These are phyloP conservation scores for Protobothrops mucrosquamatus DNA, from an alignment of 2,113 vertebrate genomes.

Conservation along the genomic window DNA sequence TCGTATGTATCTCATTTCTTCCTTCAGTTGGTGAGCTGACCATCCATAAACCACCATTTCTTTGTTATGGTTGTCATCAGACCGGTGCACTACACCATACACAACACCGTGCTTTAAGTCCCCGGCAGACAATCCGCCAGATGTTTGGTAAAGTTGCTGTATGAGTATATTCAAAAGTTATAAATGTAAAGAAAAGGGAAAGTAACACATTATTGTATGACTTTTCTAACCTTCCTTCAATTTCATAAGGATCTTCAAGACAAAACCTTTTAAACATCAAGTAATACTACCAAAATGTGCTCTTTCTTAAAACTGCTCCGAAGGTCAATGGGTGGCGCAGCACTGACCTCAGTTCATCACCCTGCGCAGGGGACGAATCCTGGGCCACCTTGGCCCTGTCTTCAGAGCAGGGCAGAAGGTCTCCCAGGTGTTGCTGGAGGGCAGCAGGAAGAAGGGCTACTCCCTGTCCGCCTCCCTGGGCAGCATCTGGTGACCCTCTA, in stretches of 20 bases:
- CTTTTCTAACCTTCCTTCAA: background rate
- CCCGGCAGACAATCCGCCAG: constrained; percentile 76
- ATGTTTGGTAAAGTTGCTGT: constrained; percentile 74
- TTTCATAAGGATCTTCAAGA: background rate
- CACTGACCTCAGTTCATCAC: background rate
- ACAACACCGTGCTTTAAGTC: constrained; percentile 79
- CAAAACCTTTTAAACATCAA: background rate
- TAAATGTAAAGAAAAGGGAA: background rate
- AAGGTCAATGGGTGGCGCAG: background rate
- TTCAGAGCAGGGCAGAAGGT: background rate
- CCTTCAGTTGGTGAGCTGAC: constrained; percentile 87
- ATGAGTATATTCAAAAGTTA: background rate
- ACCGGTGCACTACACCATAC: constrained; percentile 84
- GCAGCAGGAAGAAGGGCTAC: background rate
- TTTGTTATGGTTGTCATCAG: constrained; percentile 80
- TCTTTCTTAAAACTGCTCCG: background rate
- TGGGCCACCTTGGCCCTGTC: too few relatives aligned
- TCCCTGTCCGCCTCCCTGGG: background rate
- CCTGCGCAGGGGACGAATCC: background rate
- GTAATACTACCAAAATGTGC: background rate
- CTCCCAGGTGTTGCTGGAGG: background rate
- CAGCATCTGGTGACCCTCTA: background rate
- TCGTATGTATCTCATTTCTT: constrained; percentile 96
- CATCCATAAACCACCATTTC: constrained; percentile 93
- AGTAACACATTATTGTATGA: background rate